Conservation (phyloP, 2,113 vertebrate genomes). For the Malaclemys terrapin region DNA sequence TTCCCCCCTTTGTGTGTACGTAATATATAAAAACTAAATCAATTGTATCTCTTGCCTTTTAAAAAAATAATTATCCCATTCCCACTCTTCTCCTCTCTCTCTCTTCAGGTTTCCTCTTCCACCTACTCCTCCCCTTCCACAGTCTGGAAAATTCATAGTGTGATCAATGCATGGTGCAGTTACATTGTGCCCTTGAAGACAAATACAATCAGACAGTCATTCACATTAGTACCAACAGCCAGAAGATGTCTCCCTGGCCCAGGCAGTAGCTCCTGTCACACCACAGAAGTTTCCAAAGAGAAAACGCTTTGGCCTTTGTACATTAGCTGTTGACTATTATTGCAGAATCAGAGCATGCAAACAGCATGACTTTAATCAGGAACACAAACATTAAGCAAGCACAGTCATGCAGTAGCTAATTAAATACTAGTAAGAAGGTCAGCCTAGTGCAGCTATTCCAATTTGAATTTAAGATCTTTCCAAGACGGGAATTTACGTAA, state of each 20-base stretch:
- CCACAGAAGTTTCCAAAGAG: conserved; percentile 36
- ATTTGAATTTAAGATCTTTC: conserved; percentile 42
- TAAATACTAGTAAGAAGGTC: conserved; percentile 11
- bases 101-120: background rate
- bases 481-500: conserved; percentile 36
- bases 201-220: background rate
- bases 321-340: background rate
- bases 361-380: conserved; percentile 45
- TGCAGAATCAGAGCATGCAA: conserved; percentile 42
- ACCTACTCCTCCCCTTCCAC: background rate
- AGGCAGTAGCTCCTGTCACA: conserved; percentile 43
- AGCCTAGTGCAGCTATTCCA: background rate
- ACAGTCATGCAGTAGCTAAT: conserved; percentile 36
- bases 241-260: conserved; percentile 20
- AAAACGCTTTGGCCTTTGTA: conserved; percentile 20
- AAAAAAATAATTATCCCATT: no score
- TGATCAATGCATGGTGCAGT: background rate
- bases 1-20: no score
- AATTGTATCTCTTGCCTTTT: no score
- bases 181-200: background rate
- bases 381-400: conserved; percentile 41
- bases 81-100: no score
- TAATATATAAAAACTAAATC: no score
- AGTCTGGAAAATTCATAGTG: background rate
- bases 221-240: background rate